Evolutionary conservation across 2,888 invertebrate genomes (phyloP).

Genomic region (Nomada fabriciana): DNA sequence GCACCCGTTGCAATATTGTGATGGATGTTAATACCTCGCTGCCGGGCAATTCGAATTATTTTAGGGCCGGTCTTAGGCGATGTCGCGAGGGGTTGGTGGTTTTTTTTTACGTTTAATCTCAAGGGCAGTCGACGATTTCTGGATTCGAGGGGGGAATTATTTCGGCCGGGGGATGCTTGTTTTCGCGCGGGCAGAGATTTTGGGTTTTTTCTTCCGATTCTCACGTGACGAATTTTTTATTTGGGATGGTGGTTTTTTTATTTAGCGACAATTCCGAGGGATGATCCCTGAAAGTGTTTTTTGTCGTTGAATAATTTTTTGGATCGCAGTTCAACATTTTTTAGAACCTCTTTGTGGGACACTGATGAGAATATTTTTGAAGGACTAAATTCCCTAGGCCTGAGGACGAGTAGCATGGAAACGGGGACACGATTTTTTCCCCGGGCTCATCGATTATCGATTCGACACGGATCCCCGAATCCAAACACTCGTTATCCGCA

Average conservation of each 20-base stretch:
- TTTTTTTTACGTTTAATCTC: not conserved
- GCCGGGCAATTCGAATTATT: slow-evolving; percentile 19
- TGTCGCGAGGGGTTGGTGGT: not conserved
- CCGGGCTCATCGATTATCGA: slow-evolving; percentile 42
- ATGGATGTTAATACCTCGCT: slow-evolving; percentile 28
- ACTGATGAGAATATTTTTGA: no score
- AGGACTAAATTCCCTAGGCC: not conserved
- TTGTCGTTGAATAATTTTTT: no score
- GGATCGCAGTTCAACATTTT: no score
- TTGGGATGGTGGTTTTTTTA: no score
- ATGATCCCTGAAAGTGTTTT: no score
- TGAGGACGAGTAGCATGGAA: not conserved
- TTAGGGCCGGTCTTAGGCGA: not conserved
- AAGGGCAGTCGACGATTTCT: not conserved
- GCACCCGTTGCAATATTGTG: slow-evolving; percentile 22
- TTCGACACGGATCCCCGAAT: slow-evolving; percentile 40
- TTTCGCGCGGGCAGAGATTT: not conserved
- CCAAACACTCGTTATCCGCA: slow-evolving; percentile 55
- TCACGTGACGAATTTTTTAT: no score
- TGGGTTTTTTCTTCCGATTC: accelerated
- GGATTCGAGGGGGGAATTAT: not conserved
- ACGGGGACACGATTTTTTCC: not conserved
- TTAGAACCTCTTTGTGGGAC: no score
- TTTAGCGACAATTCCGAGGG: no score
- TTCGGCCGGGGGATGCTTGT: not conserved